Evolutionary conservation across 2,113 vertebrate genomes (phyloP).

Genomic region (Rhegmatorhina hoffmannsi): DNA sequence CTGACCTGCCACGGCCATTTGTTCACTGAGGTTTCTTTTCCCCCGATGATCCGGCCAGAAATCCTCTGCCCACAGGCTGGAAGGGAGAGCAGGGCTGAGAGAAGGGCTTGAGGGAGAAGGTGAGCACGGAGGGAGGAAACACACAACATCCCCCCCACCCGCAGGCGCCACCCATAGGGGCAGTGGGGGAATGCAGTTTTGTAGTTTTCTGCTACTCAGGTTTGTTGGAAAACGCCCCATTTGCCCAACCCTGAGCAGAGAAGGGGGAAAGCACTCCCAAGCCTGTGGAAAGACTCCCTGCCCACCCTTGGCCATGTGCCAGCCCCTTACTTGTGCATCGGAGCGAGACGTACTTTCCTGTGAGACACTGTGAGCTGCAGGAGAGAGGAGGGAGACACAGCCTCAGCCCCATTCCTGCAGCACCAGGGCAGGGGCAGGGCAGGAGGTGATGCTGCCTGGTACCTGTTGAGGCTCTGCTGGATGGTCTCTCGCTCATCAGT

Average conservation of each 20-base stretch:
- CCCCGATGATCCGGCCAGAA: slow-evolving; percentile 85
- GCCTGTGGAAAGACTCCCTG: neutral
- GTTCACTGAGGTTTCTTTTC: slow-evolving; percentile 69
- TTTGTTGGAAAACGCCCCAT: fast-evolving
- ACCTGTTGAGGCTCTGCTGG: slow-evolving; percentile 79
- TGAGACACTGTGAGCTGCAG: slow-evolving; percentile 70
- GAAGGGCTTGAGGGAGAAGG: neutral
- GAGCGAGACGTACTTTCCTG: slow-evolving; percentile 69
- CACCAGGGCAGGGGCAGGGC: neutral
- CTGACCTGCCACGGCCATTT: slow-evolving; percentile 95
- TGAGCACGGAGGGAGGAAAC: fast-evolving
- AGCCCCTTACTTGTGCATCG: slow-evolving; percentile 79
- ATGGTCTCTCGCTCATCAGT: slow-evolving; percentile 38
- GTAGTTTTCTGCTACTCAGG: fast-evolving
- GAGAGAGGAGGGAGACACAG: neutral
- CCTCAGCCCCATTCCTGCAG: fast-evolving
- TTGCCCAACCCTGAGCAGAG: neutral
- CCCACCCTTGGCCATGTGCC: fast-evolving
- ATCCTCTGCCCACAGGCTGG: slow-evolving; percentile 85
- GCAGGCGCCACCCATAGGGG: fast-evolving
- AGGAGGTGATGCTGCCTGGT: neutral
- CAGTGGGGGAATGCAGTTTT: neutral
- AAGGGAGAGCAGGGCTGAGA: neutral
- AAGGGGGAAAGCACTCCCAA: neutral
- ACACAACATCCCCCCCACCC: neutral